Base-by-base conservation (phyloP, 2,797 vertebrate genomes). In the Myotis pilosus region DNA sequence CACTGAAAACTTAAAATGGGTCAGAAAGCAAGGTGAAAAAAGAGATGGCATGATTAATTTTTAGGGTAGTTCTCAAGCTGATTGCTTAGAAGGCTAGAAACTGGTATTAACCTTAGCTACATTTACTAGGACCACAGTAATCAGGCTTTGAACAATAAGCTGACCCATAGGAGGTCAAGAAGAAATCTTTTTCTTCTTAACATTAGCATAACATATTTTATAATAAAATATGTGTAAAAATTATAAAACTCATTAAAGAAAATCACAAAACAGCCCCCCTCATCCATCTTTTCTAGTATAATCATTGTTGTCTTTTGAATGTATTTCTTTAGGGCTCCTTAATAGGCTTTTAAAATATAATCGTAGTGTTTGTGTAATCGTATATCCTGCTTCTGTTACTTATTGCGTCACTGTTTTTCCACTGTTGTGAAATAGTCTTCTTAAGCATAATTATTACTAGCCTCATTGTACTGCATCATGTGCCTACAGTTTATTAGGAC, bases 231-330 rank as follows among this genome's bases (percentile, higher is more conserved):
- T 44, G 22, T 55, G 13, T 79, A 64, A 64, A 87, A 83, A 92
- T 62, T 64, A 81, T 62, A 36, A 84, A 83, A 85, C 9, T 95
- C 47, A 53, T 41, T 87, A 62, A 88, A 83, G 55, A 88, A 87
- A 83, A 80, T 71, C 69, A 92, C 22, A 82, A 51, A 92, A 57
- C n/a, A 90, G 22, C 15, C 41, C 28, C 19, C 5, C 36, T 69
- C 71, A 74, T 74, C 36, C 44, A 44, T 51, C 7, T 71, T 60
- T 82, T 87, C 20, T 76, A 82, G 33, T 53, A 23, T 25, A 78
- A 41, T 62, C 60, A n/a, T 25, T 23, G 17, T 74, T 53, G 41
- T 64, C 60, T 94, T 81, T 87, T 86, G n/a, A 78, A 69, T 66
- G 11, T 68, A 60, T 89, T 66, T 44, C 36, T 88, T 74, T 69